Conservation (phyloP, 2,888 invertebrate genomes). For the Zhengitettix transpicula region DNA sequence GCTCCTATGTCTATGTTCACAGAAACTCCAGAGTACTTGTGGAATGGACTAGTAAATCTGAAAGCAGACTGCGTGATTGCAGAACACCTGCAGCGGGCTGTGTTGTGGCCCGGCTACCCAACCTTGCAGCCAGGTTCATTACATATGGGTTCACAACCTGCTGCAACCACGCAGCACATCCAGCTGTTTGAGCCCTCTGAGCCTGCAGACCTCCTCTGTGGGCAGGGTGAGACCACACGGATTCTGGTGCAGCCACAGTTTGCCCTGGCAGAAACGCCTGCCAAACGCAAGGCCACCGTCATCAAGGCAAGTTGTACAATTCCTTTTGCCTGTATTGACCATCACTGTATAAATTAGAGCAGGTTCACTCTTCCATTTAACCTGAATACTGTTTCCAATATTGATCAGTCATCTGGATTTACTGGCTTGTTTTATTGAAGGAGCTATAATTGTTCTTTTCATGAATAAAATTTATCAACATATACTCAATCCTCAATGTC, state of each 20-base stretch:
- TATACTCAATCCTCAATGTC: too few relatives aligned
- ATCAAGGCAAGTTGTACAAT: background rate
- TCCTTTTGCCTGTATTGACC: background rate
- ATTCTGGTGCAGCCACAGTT: constrained; percentile 37
- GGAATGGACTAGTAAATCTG: background rate
- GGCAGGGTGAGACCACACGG: constrained; percentile 33
- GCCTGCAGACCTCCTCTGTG: constrained; percentile 29
- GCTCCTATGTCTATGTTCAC: too few relatives aligned
- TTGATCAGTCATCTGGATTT: too few relatives aligned
- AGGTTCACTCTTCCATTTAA: too few relatives aligned
- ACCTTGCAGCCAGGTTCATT: constrained; percentile 21
- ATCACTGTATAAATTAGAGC: background rate
- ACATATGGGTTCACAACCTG: constrained; percentile 1
- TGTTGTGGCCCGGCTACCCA: constrained; percentile 49
- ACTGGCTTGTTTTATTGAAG: too few relatives aligned
- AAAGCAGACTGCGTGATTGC: constrained; percentile 10
- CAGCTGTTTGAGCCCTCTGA: constrained; percentile 9
- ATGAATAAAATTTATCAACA: too few relatives aligned
- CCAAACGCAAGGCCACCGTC: constrained; percentile 2
- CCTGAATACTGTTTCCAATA: too few relatives aligned
- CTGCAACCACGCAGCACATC: constrained; percentile 3
- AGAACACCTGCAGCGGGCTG: constrained; percentile 53
- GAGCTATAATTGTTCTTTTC: too few relatives aligned
- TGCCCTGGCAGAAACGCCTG: constrained; percentile 20
- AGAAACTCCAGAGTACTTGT: too few relatives aligned